phyloP scores from a whole-genome alignment of 2,888 invertebrate species.

The Drosophila tripunctata region DNA sequence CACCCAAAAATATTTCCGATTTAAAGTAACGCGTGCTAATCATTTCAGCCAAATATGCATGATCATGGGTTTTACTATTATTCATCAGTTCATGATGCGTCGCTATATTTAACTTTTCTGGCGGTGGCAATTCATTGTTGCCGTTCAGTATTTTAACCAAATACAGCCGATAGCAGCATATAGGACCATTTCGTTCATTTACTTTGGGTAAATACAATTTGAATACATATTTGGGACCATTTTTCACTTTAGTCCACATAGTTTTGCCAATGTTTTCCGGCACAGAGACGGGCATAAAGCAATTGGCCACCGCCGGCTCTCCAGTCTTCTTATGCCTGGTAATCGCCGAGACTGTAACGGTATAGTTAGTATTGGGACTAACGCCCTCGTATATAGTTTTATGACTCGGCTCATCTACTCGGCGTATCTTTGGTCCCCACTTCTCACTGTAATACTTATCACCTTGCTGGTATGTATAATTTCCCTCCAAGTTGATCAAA shows the following conservation, averaged over 20 bases:
- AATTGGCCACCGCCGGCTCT: constrained; percentile 87
- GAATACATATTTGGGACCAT: constrained; percentile 88
- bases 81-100: constrained; percentile 90
- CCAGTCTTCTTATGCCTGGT: constrained; percentile 91
- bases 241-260: constrained; percentile 87
- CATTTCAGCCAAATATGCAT: constrained; percentile 94
- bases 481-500: constrained; percentile 87
- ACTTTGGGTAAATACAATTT: constrained; percentile 90
- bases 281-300: constrained; percentile 89
- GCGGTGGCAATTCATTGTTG: constrained; percentile 88
- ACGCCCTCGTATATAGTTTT: constrained; percentile 87
- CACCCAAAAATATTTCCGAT: constrained; percentile 90
- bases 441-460: constrained; percentile 85
- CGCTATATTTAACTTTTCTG: constrained; percentile 88
- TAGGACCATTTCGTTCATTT: constrained; percentile 93
- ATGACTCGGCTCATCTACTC: constrained; percentile 86
- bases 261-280: constrained; percentile 86
- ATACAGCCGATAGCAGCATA: constrained; percentile 94
- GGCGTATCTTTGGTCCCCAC: constrained; percentile 87
- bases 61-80: constrained; percentile 86
- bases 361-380: constrained; percentile 93
- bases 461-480: constrained; percentile 86
- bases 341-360: constrained; percentile 90
- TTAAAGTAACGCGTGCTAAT: constrained; percentile 89
- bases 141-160: constrained; percentile 88